Percentiles rank a stretch among this genome's conserved stretches.
These are phyloP conservation scores for Cylloceria caligata DNA, from an alignment of 2,888 invertebrate genomes.

Conservation along the genomic window DNA sequence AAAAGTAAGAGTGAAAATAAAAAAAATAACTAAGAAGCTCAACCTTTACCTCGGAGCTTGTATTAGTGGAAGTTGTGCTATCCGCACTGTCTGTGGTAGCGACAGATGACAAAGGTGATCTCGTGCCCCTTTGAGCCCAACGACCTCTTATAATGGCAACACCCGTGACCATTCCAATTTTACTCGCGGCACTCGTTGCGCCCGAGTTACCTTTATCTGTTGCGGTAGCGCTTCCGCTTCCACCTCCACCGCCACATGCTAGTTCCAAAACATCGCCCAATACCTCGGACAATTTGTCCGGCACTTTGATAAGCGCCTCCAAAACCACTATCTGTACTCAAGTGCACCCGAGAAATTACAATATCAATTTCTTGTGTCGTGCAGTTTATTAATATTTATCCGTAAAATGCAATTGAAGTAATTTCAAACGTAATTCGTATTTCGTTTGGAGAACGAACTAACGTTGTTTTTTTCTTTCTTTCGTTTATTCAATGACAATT, in stretches of 20 bases:
- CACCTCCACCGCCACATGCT: constrained; percentile 78
- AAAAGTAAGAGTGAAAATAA: neutral
- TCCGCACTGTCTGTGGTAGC: constrained; percentile 79
- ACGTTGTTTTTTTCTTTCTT: no score
- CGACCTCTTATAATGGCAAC: constrained; percentile 80
- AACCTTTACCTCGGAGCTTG: constrained; percentile 80
- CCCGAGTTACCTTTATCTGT: constrained; percentile 56
- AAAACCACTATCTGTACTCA: constrained; percentile 67
- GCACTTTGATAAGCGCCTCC: constrained; percentile 82
- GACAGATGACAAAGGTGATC: constrained; percentile 78
- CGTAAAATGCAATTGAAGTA: neutral
- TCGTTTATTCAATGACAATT: no score
- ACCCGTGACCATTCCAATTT: constrained; percentile 79
- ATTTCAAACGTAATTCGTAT: neutral
- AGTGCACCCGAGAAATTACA: neutral
- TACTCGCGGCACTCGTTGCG: constrained; percentile 71
- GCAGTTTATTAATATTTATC: neutral
- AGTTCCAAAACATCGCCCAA: constrained; percentile 82
- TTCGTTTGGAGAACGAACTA: neutral
- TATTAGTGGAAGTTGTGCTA: constrained; percentile 78
- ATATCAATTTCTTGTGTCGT: neutral
- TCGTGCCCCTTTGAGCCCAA: constrained; percentile 78
- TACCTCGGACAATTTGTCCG: constrained; percentile 83
- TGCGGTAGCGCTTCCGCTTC: constrained; percentile 69
- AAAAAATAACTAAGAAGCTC: neutral